Evolutionary conservation across 2,797 vertebrate species (phyloP), one percentile per base, ranked within the genome.

Genomic region (Geotrypetes seraphini): DNA sequence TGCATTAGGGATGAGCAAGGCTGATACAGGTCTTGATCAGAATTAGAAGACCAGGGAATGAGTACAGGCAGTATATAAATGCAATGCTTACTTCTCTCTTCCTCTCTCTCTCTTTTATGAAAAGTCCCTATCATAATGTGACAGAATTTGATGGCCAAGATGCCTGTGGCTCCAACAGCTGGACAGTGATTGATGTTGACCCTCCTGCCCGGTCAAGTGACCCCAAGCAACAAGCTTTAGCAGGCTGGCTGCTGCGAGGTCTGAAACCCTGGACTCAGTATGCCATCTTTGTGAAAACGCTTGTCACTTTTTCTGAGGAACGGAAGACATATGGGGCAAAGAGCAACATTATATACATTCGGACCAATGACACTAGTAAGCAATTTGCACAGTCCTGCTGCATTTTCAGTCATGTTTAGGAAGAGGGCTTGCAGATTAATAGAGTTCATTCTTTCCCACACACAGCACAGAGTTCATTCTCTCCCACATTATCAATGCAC

Each of bases 191-290:
- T 6, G 96, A 98, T 20, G 87, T 97, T 2, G 92, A 98, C 3
- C 87, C 95, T 0, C 96, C 96, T 0, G 28, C 43, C 1, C 85
- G 94, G 3, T 48, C 79, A 3, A 64, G 74, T 0, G 90, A 94
- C 2, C 52, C 60, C 42, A 90, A 85, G 41, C 66, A 73, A 2
- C 66, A 71, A n/a, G 48, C 39, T 1, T 80, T 92, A 11, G 89
- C 93, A 0, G 89, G 88, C 0, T 75, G 79, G 65, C 71, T 98
- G 14, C 87, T 99, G 56, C 62, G 79, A n/a, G 70, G 79, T 2
- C 44, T 99, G 39, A 99, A 98, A 53, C 92, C 96, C 5, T 99
- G 92, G 91, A 99, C 92, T 0, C 93, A 97, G 43, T 99, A 99
- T 0, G 95, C 95, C 36, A 85, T 99, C 43, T 96, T 99, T 47